phyloP scores from a whole-genome alignment of 2,113 vertebrate species.

The Heterotilapia buettikoferi region DNA sequence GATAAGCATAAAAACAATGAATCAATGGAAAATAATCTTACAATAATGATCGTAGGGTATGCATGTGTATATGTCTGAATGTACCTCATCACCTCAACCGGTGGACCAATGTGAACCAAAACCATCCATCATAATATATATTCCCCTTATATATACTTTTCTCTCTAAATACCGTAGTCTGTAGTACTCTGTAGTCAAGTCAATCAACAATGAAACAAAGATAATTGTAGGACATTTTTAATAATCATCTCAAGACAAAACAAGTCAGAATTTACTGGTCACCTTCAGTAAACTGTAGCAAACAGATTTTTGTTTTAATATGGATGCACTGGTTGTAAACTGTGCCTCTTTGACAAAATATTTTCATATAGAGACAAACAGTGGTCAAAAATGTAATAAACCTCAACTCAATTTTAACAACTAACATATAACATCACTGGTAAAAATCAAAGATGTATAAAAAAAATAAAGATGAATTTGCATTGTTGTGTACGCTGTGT shows the following conservation, averaged over 20 bases:
- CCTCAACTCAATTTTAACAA: not conserved
- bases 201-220: not conserved
- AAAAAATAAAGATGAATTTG: not conserved
- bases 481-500: not conserved
- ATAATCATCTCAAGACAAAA: conserved; percentile 52
- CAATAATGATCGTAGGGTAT: not conserved
- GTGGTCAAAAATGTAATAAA: not conserved
- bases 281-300: not conserved
- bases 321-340: not conserved
- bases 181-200: not conserved
- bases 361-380: not conserved
- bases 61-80: not conserved
- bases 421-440: not conserved
- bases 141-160: not conserved
- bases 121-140: not conserved
- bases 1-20: not conserved
- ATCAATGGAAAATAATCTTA: not conserved
- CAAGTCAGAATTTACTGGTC: not conserved
- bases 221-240: conserved; percentile 18
- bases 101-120: not conserved
- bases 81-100: not conserved
- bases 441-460: not conserved
- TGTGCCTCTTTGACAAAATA: not conserved
- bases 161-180: not conserved
- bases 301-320: not conserved